phyloP scores from a whole-genome alignment of 2,888 invertebrate genomes.

The Pegoplata infirma region DNA sequence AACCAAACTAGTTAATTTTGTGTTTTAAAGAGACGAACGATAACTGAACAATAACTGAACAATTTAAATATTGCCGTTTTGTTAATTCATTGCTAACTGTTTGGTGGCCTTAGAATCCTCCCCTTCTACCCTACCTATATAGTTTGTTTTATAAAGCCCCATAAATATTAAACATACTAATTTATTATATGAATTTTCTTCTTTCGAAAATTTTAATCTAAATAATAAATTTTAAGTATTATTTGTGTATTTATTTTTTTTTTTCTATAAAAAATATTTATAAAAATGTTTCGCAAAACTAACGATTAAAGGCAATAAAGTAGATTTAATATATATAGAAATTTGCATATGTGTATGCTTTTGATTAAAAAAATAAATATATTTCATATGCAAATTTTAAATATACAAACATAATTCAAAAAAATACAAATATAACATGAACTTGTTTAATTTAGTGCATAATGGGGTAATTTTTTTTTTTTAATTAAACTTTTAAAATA shows the following conservation, averaged over 20 bases:
- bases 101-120: too few species aligned
- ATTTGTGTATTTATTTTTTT: background rate
- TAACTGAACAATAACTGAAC: too few species aligned
- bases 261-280: background rate
- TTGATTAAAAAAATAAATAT: slow-evolving; percentile 10
- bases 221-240: slow-evolving; percentile 34
- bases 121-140: too few species aligned
- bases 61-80: too few species aligned
- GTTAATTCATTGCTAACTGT: too few species aligned
- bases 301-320: slow-evolving; percentile 30
- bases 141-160: background rate
- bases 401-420: slow-evolving; percentile 25
- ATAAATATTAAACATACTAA: slow-evolving; percentile 24
- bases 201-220: slow-evolving; percentile 32
- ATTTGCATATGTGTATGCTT: background rate
- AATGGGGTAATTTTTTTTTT: too few species aligned
- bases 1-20: too few species aligned
- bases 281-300: slow-evolving; percentile 9
- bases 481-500: too few species aligned
- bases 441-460: too few species aligned
- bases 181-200: slow-evolving; percentile 26
- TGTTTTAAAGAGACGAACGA: too few species aligned
- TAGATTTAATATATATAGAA: background rate
- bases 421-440: slow-evolving; percentile 24
- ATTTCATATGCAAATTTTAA: slow-evolving; percentile 31